Percentiles rank a stretch among this genome's conserved stretches.
Conservation (phyloP, 2,113 vertebrate genomes). For the Lepus europaeus region DNA sequence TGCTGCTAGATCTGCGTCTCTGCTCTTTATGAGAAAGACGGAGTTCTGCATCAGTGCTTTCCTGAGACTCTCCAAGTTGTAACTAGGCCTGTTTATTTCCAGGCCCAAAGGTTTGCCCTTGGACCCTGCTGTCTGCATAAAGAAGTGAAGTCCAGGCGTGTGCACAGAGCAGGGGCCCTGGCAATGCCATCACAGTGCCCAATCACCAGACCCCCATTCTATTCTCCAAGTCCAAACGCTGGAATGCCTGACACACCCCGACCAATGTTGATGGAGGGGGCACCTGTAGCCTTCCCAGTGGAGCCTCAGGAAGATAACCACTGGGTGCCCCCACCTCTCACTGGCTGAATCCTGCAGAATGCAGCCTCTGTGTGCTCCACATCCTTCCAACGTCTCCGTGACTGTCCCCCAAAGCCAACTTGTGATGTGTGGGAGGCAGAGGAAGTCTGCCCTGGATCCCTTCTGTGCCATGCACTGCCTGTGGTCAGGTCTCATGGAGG, state of each 20-base stretch:
- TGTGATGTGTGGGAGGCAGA: not conserved
- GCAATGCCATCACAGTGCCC: not conserved
- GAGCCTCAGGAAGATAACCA: not conserved
- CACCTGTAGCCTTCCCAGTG: rapidly evolving
- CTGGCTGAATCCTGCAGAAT: rapidly evolving
- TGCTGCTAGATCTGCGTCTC: not conserved
- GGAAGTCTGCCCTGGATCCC: not conserved
- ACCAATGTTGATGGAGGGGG: not conserved
- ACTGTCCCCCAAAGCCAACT: not conserved
- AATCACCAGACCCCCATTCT: not conserved
- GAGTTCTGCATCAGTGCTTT: not conserved
- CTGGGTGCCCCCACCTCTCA: not conserved
- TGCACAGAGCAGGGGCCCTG: rapidly evolving
- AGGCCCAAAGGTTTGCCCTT: not conserved
- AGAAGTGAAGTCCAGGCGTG: not conserved
- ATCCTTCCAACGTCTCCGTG: not conserved
- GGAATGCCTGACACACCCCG: not conserved
- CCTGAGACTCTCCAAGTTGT: not conserved
- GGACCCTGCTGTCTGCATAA: not conserved
- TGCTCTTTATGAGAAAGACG: not conserved
- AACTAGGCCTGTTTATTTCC: not conserved
- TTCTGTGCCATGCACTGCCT: not conserved
- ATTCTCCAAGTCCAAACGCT: not conserved
- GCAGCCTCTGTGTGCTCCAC: not conserved
- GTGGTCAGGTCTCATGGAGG: not conserved